These are phyloP conservation scores for Rambutsinella grinnellia DNA, from an alignment of 2,888 invertebrate species.

Conservation along the genomic window DNA sequence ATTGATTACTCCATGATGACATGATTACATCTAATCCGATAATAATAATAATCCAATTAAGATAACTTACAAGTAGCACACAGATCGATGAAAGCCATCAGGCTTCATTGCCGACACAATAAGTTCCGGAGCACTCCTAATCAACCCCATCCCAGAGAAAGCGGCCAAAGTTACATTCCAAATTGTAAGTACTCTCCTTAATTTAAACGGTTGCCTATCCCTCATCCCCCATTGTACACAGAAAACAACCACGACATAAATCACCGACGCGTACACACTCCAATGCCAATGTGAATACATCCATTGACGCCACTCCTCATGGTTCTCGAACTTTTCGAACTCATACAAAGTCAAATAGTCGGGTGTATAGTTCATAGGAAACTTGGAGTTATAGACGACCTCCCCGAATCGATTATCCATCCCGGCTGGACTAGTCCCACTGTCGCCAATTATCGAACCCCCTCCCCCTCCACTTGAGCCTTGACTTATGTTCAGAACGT, in stretches of 20 bases:
- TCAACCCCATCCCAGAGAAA: slow-evolving; percentile 52
- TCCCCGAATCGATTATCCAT: slow-evolving; percentile 17
- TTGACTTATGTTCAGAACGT: slow-evolving; percentile 44
- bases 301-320: slow-evolving; percentile 59
- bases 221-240: slow-evolving; percentile 35
- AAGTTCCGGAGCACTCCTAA: slow-evolving; percentile 50
- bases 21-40: slow-evolving; percentile 7
- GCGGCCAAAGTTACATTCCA: slow-evolving; percentile 54
- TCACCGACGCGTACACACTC: slow-evolving; percentile 53
- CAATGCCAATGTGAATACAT: slow-evolving; percentile 57
- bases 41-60: neutral
- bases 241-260: slow-evolving; percentile 48
- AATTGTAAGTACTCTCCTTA: slow-evolving; percentile 31
- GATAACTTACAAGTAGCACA: slow-evolving; percentile 57
- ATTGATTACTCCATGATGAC: no score
- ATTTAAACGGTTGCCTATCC: slow-evolving; percentile 35
- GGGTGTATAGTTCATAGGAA: slow-evolving; percentile 54
- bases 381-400: slow-evolving; percentile 45
- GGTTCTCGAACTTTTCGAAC: slow-evolving; percentile 58
- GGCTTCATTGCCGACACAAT: slow-evolving; percentile 37
- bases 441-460: slow-evolving; percentile 4
- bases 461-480: slow-evolving; percentile 15
- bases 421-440: neutral
- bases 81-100: slow-evolving; percentile 56
- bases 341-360: slow-evolving; percentile 51